Base-by-base conservation (phyloP, 2,888 invertebrate genomes). In the Chydorus sphaericus region DNA sequence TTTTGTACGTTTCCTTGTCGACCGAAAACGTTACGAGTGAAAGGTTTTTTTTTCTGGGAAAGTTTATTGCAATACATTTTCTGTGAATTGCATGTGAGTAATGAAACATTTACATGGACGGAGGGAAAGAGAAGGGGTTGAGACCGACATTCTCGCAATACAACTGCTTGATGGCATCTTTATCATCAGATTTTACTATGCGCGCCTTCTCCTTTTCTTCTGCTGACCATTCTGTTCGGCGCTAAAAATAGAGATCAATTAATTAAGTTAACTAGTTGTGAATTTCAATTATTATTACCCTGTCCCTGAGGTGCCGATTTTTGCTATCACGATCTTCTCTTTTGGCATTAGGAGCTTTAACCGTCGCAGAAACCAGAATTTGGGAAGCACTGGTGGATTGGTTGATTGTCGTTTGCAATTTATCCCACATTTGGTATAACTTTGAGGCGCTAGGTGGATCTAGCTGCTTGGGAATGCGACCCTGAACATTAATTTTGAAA, bases 51-150 rank as follows among this genome's bases (percentile, higher is more conserved):
- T n/a, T n/a, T n/a, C n/a, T n/a, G n/a, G n/a, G n/a, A n/a, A n/a
- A n/a, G n/a, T n/a, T n/a, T n/a, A n/a, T n/a, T n/a, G n/a, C n/a
- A n/a, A n/a, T n/a, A n/a, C n/a, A n/a, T n/a, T n/a, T n/a, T n/a
- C n/a, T n/a, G n/a, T n/a, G 16, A 16, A 3, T 8, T 16, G 39
- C 10, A 23, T 11, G 16, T 14, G 16, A 20, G 38, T 16, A 37
- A 7, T 10, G 2, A 7, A 10, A 16, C 44, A 18, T 11, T 11
- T 23, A 44, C 4, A 44, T 26, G 3, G 4, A 6, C 26, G 44
- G n/a, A 3, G 52, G 52, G n/a, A 52, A 52, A 6, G 18, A n/a
- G 14, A 52, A 36, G 18, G 52, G 52, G 26, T 52, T 52, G 29
- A 52, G 11, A 10, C 52, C 52, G 8, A 23, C 8, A 1, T 36